Conservation (phyloP, 2,113 vertebrate genomes). For the Muntiacus reevesi region DNA sequence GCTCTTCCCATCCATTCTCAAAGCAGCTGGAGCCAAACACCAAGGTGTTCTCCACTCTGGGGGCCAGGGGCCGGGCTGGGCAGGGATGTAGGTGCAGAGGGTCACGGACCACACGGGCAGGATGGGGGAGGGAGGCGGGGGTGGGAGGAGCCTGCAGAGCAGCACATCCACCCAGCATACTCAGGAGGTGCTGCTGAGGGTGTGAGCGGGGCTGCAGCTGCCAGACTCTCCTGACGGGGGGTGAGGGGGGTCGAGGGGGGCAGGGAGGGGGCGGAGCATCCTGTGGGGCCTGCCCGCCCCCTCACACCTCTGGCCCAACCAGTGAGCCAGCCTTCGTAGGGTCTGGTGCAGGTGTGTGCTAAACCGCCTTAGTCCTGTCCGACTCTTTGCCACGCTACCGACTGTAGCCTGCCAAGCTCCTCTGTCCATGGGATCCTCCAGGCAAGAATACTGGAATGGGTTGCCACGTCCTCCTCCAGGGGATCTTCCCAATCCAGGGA, state of each 20-base stretch:
- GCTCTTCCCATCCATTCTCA: not conserved
- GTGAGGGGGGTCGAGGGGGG: accelerated
- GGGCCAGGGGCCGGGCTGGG: not conserved
- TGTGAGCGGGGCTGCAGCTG: no score
- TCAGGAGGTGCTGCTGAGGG: accelerated
- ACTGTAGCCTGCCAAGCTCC: not conserved
- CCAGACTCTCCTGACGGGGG: accelerated
- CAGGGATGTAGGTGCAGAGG: no score
- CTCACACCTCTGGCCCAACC: not conserved
- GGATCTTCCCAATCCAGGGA: not conserved
- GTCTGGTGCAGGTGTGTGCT: not conserved
- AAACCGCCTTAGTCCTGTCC: not conserved
- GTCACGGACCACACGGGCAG: accelerated
- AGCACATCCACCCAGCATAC: not conserved
- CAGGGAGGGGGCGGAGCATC: not conserved
- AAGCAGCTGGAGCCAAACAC: not conserved
- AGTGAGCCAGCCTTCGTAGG: not conserved
- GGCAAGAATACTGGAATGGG: not conserved
- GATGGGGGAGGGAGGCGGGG: accelerated
- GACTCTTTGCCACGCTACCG: not conserved
- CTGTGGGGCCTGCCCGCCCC: no score
- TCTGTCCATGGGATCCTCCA: not conserved
- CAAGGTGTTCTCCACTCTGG: no score
- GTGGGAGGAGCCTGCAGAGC: no score
- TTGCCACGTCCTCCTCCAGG: not conserved